Base-by-base conservation (phyloP, 2,888 invertebrate genomes). In the Bombyx huttoni region DNA sequence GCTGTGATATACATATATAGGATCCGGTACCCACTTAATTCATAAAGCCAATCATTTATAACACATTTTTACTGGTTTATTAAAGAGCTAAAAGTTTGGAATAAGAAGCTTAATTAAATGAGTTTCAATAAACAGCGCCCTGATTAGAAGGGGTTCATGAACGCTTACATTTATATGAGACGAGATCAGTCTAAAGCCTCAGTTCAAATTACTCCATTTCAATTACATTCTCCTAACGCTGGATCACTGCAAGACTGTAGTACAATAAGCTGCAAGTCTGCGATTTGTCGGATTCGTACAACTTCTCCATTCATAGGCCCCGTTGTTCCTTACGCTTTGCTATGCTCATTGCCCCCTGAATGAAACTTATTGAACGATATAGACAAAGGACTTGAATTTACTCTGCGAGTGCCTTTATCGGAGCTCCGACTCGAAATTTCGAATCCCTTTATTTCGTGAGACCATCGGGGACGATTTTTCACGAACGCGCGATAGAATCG, bases 311-410 rank as follows among this genome's bases (percentile, higher is more conserved):
- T 60, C 60, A 63, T 57, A 59, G 55, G 49, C 51, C 61, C 62
- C 59, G 62, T 65, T 65, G 64, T 67, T 69, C 65, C 58, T 68
- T 61, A 24, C 24, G 24, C 24, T 24, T 24, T 24, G 24, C 24
- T 24, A 65, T 62, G 67, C 62, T 63, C 65, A 68, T 64, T 65
- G 66, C 59, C 58, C 53, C 55, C 58, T 55, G 63, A 64, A 67
- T 72, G 73, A 74, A 71, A 54, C 63, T 72, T 70, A 76, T 73
- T 73, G 73, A 74, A 64, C 63, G 74, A 70, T 70, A 68, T 67
- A 75, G 74, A 76, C 74, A 78, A 74, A 75, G 71, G 67, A 67
- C 70, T 65, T 67, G 71, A 73, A 74, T 76, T n/a, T 76, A 76
- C 68, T 68, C 66, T 63, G 61, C 60, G 64, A 64, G 64, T 62